Percentiles rank a stretch among this genome's conserved stretches.
Conservation (phyloP, 1,140 invertebrate genomes). For the honey bee (Apis mellifera) region DNA sequence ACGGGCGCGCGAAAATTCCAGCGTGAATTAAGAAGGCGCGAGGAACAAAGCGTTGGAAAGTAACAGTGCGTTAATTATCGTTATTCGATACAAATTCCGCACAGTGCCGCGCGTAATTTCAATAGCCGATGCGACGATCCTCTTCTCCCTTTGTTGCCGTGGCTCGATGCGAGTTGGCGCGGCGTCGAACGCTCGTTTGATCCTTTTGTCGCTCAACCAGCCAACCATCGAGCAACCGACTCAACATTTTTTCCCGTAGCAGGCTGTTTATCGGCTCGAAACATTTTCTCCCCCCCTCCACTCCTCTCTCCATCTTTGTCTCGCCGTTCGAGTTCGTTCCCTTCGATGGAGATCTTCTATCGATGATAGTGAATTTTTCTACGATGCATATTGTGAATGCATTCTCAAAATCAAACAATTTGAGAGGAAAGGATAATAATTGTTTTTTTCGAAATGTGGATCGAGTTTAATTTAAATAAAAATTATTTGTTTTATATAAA, state of each 20-base stretch:
- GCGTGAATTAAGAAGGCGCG: background rate
- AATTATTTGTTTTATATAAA: too few species aligned
- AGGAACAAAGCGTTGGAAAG: background rate
- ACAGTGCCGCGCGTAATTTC: background rate
- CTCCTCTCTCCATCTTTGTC: background rate
- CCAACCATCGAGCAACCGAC: background rate
- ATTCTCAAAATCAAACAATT: too few species aligned
- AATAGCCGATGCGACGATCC: background rate
- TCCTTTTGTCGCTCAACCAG: constrained; percentile 15
- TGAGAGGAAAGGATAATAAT: too few species aligned
- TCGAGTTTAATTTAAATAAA: too few species aligned
- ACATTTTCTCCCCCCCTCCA: too few species aligned
- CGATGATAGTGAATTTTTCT: too few species aligned
- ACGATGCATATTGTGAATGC: too few species aligned
- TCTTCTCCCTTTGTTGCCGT: background rate
- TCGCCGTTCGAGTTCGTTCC: background rate
- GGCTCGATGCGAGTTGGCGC: background rate
- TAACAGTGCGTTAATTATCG: background rate
- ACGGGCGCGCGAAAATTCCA: too few species aligned
- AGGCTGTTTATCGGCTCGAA: background rate
- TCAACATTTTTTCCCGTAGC: background rate
- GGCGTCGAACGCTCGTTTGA: constrained; percentile 17
- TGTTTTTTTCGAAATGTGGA: too few species aligned
- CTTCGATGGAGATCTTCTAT: too few species aligned
- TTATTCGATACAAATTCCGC: background rate